These are phyloP conservation scores for Rhagoletis zephyria DNA, from an alignment of 1,140 invertebrate species.

Conservation along the genomic window DNA sequence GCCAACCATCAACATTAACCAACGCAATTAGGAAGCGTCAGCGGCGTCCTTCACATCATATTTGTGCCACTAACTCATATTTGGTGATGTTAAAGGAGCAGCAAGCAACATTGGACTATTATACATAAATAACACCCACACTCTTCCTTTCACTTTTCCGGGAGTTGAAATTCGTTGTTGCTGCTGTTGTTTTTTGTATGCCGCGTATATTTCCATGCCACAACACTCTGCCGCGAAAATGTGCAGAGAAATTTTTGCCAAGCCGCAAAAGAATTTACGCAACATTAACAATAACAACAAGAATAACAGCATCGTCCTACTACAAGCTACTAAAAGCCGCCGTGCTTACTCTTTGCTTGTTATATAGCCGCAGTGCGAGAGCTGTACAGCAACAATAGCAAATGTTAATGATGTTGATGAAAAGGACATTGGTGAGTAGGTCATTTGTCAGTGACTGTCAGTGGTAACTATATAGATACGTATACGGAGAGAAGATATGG, in stretches of 20 bases:
- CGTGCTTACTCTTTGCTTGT: not conserved
- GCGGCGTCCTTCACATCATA: conserved; percentile 46
- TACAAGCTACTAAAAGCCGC: not conserved
- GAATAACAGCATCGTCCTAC: not conserved
- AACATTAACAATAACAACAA: conserved; percentile 28
- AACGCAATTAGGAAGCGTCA: conserved; percentile 28
- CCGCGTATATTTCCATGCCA: not conserved
- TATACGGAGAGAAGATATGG: too few species aligned
- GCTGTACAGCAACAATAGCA: not conserved
- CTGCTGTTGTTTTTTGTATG: not conserved
- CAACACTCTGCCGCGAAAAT: conserved; percentile 50
- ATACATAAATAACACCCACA: too few species aligned
- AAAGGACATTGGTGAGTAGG: conserved; percentile 48
- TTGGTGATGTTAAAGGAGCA: conserved; percentile 7
- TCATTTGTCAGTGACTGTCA: conserved; percentile 45
- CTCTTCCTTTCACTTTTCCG: not conserved
- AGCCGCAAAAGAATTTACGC: conserved; percentile 50
- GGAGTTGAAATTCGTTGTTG: not conserved
- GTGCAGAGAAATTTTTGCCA: conserved; percentile 22
- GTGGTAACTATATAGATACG: not conserved
- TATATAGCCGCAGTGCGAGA: not conserved
- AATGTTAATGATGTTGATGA: conserved; percentile 50
- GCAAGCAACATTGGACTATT: not conserved
- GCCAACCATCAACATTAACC: conserved; percentile 13
- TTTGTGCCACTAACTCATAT: conserved; percentile 45